Base-by-base conservation (phyloP, 1,140 invertebrate species). In the Drosophila nigrodunni region DNA sequence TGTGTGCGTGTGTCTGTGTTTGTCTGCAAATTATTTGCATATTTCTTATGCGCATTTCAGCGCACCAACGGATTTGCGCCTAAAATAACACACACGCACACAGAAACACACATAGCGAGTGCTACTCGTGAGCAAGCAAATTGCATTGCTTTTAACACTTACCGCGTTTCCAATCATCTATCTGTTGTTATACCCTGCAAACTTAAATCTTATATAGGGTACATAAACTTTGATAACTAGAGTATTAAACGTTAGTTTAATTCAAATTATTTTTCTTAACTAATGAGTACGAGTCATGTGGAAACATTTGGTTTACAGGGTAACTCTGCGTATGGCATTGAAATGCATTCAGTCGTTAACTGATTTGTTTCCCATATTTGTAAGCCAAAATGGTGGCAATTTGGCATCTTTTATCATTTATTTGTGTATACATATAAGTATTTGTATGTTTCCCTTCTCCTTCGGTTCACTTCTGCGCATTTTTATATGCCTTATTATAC, bases 371-470 rank as follows among this genome's bases (percentile, higher is more conserved):
- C 59, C 50, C 34, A 6, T 55, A 62, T 54, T 62, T 41, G 44
- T 55, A 62, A 49, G 43, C 41, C 68, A 39, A 71, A 64, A 57
- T 47, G 39, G 50, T 80, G 72, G 67, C 72, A 80, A 76, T 68
- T 80, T 80, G 47, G 54, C 68, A 80, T 80, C 60, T 73, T 78
- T 82, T 82, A 82, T 82, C 79, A 74, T 82, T 82, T 71, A 71
- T 68, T 78, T 82, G 80, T 55, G 52, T 35, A 57, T 54, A 54
- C 35, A 34, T 9, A 57, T 54, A 54, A 54, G 30, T 15, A 54
- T 54, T 35, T 59, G 57, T 46, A 15, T 61, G 30, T 60, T 47
- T 47, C 2, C 30, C 30, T 21, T 35, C 4, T 10, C 2, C 13
- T 5, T 46, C 39, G 7, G 46, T 35, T 50, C 25, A 13, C 46